Conservation (phyloP, 1,140 invertebrate species). For the Apocrypta bakeri region DNA sequence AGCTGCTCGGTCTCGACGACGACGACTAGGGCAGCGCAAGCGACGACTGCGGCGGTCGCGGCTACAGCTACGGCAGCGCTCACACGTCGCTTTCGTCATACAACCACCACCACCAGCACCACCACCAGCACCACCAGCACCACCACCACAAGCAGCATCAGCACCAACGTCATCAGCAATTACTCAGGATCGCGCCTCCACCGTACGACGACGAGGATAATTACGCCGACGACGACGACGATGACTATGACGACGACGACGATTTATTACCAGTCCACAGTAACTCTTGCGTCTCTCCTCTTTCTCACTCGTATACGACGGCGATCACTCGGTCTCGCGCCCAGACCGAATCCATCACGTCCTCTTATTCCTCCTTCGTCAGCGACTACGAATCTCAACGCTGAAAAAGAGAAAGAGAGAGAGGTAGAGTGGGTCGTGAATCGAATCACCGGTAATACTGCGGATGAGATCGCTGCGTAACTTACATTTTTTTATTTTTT, state of each 20-base stretch:
- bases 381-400: not conserved
- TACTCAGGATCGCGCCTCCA: not conserved
- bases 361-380: not conserved
- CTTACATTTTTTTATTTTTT: too few relatives aligned
- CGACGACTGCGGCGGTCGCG: constrained; percentile 4
- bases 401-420: too few relatives aligned
- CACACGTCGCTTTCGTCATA: not conserved
- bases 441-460: too few relatives aligned
- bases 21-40: constrained; percentile 78
- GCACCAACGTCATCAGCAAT: not conserved
- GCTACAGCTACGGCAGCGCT: not conserved
- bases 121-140: not conserved
- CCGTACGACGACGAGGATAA: not conserved
- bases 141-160: not conserved
- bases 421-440: too few relatives aligned
- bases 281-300: constrained; percentile 4
- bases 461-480: too few relatives aligned
- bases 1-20: constrained; percentile 87
- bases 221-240: not conserved
- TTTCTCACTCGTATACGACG: not conserved
- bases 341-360: not conserved
- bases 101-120: not conserved
- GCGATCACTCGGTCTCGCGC: not conserved
- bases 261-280: not conserved
- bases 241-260: not conserved